Evolutionary conservation across 2,888 invertebrate genomes (phyloP).

Genomic region (Malthinus seriepunctatus): DNA sequence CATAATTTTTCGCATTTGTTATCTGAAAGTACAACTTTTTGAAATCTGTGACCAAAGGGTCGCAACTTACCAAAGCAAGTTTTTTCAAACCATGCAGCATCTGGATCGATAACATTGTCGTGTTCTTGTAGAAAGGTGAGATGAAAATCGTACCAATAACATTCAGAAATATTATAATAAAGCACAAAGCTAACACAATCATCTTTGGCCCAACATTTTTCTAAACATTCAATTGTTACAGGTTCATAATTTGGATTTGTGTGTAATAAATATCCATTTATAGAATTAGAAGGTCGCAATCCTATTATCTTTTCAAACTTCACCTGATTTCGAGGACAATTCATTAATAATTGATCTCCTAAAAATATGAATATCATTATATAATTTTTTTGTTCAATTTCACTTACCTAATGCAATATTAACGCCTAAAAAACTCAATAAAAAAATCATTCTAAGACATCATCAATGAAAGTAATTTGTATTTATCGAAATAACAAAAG

Average conservation of each 20-base stretch:
- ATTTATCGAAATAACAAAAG: constrained; percentile 4
- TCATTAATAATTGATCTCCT: constrained; percentile 26
- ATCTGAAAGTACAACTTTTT: not conserved
- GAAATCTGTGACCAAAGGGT: not conserved
- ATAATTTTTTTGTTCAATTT: not conserved
- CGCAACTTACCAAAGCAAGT: constrained; percentile 62
- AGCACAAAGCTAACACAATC: constrained; percentile 51
- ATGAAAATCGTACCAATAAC: constrained; percentile 46
- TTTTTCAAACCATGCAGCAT: constrained; percentile 68
- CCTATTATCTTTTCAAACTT: constrained; percentile 53
- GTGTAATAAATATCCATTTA: constrained; percentile 24
- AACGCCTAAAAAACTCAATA: constrained; percentile 10
- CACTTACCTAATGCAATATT: constrained; percentile 14
- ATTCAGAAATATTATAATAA: constrained; percentile 47
- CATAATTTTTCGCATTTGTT: constrained; percentile 57
- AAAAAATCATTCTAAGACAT: constrained; percentile 7
- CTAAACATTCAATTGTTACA: constrained; percentile 49
- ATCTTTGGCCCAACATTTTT: constrained; percentile 43
- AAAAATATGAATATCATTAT: not conserved
- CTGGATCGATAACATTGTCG: constrained; percentile 55
- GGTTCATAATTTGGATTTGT: constrained; percentile 34
- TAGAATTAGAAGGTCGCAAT: constrained; percentile 41
- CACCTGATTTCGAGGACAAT: constrained; percentile 45
- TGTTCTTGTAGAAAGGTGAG: constrained; percentile 9
- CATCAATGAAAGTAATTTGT: not conserved